Evolutionary conservation across 2,113 vertebrate genomes (phyloP).

Genomic region (Rhabdornis inornatus): DNA sequence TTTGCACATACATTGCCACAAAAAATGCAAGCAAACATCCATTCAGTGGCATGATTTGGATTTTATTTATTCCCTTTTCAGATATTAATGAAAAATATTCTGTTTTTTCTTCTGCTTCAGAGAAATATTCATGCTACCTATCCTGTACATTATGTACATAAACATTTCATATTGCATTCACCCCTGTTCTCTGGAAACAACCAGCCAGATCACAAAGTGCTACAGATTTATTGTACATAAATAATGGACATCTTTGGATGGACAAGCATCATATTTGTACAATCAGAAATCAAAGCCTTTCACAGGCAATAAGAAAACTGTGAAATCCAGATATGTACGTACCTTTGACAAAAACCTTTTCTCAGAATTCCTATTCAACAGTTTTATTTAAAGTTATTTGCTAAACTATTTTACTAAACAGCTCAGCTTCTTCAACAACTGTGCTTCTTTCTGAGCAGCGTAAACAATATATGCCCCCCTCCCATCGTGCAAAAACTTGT

Average conservation of each 20-base stretch:
- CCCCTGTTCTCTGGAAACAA: not conserved
- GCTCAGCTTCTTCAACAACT: not conserved
- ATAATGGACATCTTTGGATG: not conserved
- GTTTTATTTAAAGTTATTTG: not conserved
- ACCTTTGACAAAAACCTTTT: not conserved
- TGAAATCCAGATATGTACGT: not conserved
- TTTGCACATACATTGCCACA: not conserved
- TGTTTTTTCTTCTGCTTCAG: not conserved
- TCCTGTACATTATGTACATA: not conserved
- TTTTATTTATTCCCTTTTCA: not conserved
- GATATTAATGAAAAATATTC: not conserved
- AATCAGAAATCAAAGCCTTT: not conserved
- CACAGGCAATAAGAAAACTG: not conserved
- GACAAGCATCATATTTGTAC: not conserved
- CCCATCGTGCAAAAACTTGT: rapidly evolving
- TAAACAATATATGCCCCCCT: not conserved
- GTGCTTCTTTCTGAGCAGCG: not conserved
- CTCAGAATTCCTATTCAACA: not conserved
- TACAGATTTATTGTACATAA: not conserved
- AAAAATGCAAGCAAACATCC: not conserved
- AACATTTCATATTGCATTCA: not conserved
- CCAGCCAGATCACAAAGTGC: not conserved
- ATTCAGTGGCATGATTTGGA: not conserved
- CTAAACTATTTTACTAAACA: not conserved
- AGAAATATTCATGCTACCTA: not conserved